Evolutionary conservation across 2,113 vertebrate genomes (phyloP).

Genomic region (Oreochromis spilurus): DNA sequence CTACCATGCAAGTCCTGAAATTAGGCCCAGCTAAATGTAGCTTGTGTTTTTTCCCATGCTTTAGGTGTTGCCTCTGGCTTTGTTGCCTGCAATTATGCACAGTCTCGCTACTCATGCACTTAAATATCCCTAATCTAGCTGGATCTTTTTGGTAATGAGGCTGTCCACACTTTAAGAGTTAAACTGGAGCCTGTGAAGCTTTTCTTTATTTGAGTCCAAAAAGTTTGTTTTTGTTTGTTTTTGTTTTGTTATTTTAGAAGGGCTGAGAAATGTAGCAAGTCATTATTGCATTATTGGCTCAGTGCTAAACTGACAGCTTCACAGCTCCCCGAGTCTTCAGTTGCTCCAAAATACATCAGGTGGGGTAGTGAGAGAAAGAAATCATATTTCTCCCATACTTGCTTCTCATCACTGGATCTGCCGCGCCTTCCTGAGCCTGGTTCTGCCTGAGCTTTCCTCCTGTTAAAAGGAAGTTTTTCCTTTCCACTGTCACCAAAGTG

Average conservation of each 20-base stretch:
- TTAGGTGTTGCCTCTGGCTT: neutral
- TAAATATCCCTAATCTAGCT: neutral
- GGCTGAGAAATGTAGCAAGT: neutral
- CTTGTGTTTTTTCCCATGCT: neutral
- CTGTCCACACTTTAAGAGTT: neutral
- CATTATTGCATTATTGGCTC: neutral
- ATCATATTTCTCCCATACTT: neutral
- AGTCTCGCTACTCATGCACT: neutral
- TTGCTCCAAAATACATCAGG: neutral
- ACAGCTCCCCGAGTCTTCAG: neutral
- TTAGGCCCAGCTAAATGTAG: neutral
- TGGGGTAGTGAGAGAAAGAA: neutral
- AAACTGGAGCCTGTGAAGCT: neutral
- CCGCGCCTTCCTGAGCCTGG: neutral
- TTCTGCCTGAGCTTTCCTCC: neutral
- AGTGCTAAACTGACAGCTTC: neutral
- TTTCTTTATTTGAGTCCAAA: neutral
- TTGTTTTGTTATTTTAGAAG: neutral
- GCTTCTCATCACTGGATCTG: neutral
- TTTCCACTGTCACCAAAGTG: neutral
- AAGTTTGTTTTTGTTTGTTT: rapidly evolving
- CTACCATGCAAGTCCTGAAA: neutral
- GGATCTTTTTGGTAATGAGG: neutral
- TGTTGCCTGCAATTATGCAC: neutral
- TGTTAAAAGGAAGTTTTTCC: neutral